phyloP scores from a whole-genome alignment of 2,797 vertebrate genomes.

The Apodemus agrarius region DNA sequence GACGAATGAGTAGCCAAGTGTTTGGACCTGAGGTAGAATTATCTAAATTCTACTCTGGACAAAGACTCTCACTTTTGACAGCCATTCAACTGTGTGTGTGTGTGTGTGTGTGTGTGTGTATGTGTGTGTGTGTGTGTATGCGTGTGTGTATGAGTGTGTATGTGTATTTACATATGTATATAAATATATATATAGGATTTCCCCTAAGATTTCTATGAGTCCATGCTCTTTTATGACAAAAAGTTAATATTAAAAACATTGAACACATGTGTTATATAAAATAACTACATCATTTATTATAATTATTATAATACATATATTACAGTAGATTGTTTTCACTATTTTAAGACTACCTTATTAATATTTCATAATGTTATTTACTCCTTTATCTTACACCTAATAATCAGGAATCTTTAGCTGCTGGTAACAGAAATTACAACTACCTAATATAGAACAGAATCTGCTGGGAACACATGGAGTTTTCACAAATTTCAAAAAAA shows the following conservation, averaged over 20 bases:
- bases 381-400: not conserved
- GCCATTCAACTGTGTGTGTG: not conserved
- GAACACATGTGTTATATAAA: not conserved
- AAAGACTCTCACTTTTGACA: slow-evolving; percentile 36
- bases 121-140: not conserved
- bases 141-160: not conserved
- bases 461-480: not conserved
- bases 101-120: not conserved
- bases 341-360: slow-evolving; percentile 38
- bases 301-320: not conserved
- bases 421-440: slow-evolving; percentile 55
- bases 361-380: not conserved
- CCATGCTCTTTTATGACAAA: slow-evolving; percentile 27
- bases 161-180: not conserved
- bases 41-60: slow-evolving; percentile 41
- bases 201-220: slow-evolving; percentile 46
- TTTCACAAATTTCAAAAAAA: slow-evolving; percentile 31
- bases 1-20: slow-evolving; percentile 56
- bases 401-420: not conserved
- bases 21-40: not conserved
- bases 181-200: not conserved
- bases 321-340: slow-evolving; percentile 38
- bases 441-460: slow-evolving; percentile 30
- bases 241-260: slow-evolving; percentile 47
- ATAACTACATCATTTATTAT: not conserved